Percentiles rank a stretch among this genome's conserved stretches.
phyloP scores from a whole-genome alignment of 2,888 invertebrate genomes.

The Zele albiditarsus region DNA sequence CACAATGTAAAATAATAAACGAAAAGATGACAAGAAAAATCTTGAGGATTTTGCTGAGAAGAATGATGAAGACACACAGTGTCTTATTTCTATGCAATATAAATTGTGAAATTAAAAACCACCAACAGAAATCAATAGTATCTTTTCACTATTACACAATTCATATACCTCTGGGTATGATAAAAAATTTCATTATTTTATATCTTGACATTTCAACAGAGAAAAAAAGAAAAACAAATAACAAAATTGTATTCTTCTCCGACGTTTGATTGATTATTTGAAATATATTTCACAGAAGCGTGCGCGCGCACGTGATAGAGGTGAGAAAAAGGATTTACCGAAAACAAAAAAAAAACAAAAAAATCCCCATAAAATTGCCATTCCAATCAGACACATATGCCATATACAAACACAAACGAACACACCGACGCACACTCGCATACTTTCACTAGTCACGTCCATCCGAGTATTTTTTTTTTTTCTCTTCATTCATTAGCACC shows the following conservation, averaged over 20 bases:
- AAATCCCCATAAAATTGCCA: slow-evolving; percentile 1
- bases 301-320: background rate
- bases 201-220: slow-evolving; percentile 34
- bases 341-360: background rate
- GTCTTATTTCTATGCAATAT: slow-evolving; percentile 47
- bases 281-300: slow-evolving; percentile 34
- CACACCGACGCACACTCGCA: background rate
- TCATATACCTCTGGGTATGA: background rate
- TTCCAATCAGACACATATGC: slow-evolving; percentile 27
- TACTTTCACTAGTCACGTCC: slow-evolving; percentile 36
- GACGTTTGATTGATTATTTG: slow-evolving; percentile 11
- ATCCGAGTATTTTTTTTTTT: slow-evolving; percentile 25
- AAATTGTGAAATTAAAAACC: slow-evolving; percentile 46
- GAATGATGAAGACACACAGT: slow-evolving; percentile 59
- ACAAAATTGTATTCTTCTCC: slow-evolving; percentile 55
- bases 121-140: slow-evolving; percentile 15
- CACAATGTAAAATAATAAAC: slow-evolving; percentile 9
- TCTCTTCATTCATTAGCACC: slow-evolving; percentile 18
- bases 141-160: background rate
- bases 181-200: background rate
- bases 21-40: slow-evolving; percentile 24
- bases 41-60: slow-evolving; percentile 45
- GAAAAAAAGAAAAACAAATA: background rate
- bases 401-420: background rate
- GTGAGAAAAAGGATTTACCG: background rate